Base-by-base conservation (phyloP, 2,797 vertebrate genomes). In the Salmo trutta region DNA sequence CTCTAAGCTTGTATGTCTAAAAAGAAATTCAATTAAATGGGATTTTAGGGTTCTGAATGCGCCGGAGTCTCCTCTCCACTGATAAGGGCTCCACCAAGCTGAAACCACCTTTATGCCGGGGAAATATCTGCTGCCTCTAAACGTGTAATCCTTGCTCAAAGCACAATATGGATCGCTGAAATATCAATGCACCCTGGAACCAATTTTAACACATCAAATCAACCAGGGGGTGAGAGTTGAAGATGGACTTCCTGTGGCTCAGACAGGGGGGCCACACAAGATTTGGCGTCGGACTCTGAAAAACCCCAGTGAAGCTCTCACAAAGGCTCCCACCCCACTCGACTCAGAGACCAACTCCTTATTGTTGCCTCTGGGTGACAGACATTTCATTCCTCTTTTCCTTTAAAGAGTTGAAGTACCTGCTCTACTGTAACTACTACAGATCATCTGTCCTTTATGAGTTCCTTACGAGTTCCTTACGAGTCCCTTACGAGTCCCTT, bases 1-100 rank as follows among this genome's bases (percentile, higher is more conserved):
- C 96, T 96, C 96, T 96, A 96, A 97, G 96, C 97, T 96, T 95
- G 95, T 95, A 96, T 96, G 95, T 97, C 95, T 96, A 92, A 94
- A 95, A 96, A 97, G 96, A 98, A 99, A 99, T 99, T 98, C 97
- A 99, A 99, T 99, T 99, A 99, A 98, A 97, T 96, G 96, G 97
- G 96, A 97, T 98, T 98, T 98, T 97, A 97, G 95, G 94, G 93
- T 95, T 97, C 96, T 99, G 97, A 98, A 99, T 99, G 96, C 96
- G 95, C 96, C 94, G 94, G 95, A 95, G 96, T 96, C 95, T 93
- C 94, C 93, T 91, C 92, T 88, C 90, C 89, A 92, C 95, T 97
- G 98, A 99, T 99, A 99, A 99, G 97, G 94, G 95, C 92, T 93
- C 92, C 89, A 91, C 90, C 83, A 89, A 89, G 87, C 89, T 83